Base-by-base conservation (phyloP, 2,888 invertebrate genomes). In the Altica lythri region DNA sequence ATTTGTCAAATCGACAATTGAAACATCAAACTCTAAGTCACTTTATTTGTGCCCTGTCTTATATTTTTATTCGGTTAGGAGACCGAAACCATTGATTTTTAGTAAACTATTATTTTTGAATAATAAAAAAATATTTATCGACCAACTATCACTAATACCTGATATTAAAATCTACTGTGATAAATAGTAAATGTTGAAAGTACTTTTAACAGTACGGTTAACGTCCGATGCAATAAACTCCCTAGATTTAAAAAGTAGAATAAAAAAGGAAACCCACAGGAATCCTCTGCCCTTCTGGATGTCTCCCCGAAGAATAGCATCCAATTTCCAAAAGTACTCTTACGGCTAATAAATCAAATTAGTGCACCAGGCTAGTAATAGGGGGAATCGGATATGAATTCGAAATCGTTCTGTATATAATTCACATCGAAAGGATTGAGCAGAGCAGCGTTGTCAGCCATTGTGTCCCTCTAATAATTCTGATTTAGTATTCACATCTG, bases 401-500 rank as follows among this genome's bases (percentile, higher is more conserved):
- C 43, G 44, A 55, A 53, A 51, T 48, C 47, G 44, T 42, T 56
- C 47, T 50, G 40, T 49, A 53, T n/a, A n/a, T 53, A 57, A 55
- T 60, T 57, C 45, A 52, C 32, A 55, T 52, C 34, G 42, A 54
- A 60, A 57, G 56, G 55, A 56, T 55, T 46, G 60, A 53, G 55
- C 43, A 29, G 18, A n/a, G n/a, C n/a, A n/a, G 10, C 29, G 14
- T 37, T 34, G 50, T 49, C 50, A 32, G 8, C 51, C 55, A 51
- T 55, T 57, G 57, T 55, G 55, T 53, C 53, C 51, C 38, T 29
- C 50, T 45, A 57, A 61, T 60, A 65, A 65, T 62, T 65, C 64
- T 62, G 64, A 65, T 65, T 65, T 63, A 61, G 63, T 65, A 65
- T 65, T 61, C 64, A 61, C 64, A 62, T 63, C 60, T 63, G 64